Evolutionary conservation across 2,113 vertebrate species (phyloP).

Genomic region (Clupea harengus): DNA sequence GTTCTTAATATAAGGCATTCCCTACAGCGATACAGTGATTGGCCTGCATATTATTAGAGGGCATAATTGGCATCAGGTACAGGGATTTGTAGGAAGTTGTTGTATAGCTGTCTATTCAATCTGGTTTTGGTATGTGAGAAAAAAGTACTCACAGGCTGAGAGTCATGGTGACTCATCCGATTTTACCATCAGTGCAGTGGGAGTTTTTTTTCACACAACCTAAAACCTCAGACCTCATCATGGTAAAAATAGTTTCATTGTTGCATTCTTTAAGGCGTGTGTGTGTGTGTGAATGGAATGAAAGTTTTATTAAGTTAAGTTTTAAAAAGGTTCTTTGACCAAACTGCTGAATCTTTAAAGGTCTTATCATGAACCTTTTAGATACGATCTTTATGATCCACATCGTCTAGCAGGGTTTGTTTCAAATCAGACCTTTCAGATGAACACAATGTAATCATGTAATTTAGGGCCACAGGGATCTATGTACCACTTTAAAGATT

Average conservation of each 20-base stretch:
- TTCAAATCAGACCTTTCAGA: no score
- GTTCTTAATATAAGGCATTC: background rate
- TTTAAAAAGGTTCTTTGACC: background rate
- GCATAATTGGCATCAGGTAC: background rate
- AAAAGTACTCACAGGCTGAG: background rate
- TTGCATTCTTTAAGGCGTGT: background rate
- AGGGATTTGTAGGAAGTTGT: background rate
- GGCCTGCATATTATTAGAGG: background rate
- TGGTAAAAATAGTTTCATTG: background rate
- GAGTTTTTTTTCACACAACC: background rate
- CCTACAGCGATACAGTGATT: background rate
- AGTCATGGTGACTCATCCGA: background rate
- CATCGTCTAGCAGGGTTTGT: no score
- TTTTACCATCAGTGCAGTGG: background rate
- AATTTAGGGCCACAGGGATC: no score
- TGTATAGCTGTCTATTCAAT: background rate
- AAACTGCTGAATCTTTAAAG: background rate
- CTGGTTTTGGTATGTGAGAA: background rate
- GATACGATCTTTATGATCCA: no score
- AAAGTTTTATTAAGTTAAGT: no score
- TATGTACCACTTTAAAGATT: no score
- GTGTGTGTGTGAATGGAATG: background rate
- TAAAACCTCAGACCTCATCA: background rate
- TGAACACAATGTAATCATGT: no score
- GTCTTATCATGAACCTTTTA: background rate